Base-by-base conservation (phyloP, 1,140 invertebrate species). In the Plectrocnemia conspersa region DNA sequence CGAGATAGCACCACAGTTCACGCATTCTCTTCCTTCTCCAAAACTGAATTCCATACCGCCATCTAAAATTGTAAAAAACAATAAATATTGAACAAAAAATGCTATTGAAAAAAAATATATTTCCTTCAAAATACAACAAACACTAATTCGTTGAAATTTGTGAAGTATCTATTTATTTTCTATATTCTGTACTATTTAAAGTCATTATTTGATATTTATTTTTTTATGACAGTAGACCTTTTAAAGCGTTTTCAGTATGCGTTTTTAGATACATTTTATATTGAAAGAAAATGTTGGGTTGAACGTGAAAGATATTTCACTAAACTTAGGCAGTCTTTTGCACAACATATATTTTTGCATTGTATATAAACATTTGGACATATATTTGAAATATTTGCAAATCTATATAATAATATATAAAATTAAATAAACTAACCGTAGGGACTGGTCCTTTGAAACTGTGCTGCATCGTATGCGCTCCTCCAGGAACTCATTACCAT, bases 1-100 rank as follows among this genome's bases (percentile, higher is more conserved):
- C 38, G 89, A 92, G 64, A 92, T 94, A 19, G 93, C 93, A 19
- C 93, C 93, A 70, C 95, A 98, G 76, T 98, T 98, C 25, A 97
- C 93, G 70, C 94, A 98, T 72, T 98, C 91, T 45, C 92, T 80
- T 9, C 91, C 91, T 70, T 95, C 92, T 57, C 86, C 85, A 65
- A 87, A 87, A 70, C 82, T 83, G 66, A 85, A 85, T 63, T 89
- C 88, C 82, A 89, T 85, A 25, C 81, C 82, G 57, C 82, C 82
- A 69, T 89, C 86, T 86, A 75, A 9, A 70, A 73, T 23, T 60
- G 57, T 63, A 13, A n/a, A n/a, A n/a, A n/a, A n/a, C n/a, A n/a
- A n/a, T n/a, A n/a, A n/a, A n/a, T n/a, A n/a, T n/a, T n/a, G n/a
- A n/a, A n/a, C 38, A 25, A 48, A 2, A 59, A 25, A 44, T 32